Evolutionary conservation across 2,797 vertebrate genomes (phyloP), one percentile per base, ranked within the genome.

Genomic region (Aphelocoma californica): DNA sequence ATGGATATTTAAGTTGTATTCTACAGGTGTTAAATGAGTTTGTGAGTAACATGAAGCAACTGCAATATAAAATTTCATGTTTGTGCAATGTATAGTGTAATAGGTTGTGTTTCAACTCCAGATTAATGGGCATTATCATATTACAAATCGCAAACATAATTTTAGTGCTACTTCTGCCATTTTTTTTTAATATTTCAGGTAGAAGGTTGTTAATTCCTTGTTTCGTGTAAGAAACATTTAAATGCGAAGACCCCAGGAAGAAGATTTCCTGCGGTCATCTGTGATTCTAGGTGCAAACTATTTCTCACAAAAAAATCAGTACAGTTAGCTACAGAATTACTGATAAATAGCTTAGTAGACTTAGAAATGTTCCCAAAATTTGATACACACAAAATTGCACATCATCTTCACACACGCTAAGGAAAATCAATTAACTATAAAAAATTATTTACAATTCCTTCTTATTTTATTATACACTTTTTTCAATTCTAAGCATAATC

Each of bases 51-150:
- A 14, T 42, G 34, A 81, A 70, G 9, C 5, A 79, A 24, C 13
- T 47, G 12, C 18, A 67, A 47, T 51, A 40, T 24, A 73, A 84
- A 81, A 73, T 48, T 61, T 21, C 5, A 9, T 25, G 23, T 57
- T 85, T 70, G 10, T 74, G 9, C 17, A 61, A 3, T 1, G 1
- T 51, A 47, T 12, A 60, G 7, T 0, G 0, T 38, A 81, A 81
- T 26, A 70, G 14, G 3, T 20, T 77, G 24, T 48, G 6, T 74
- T 90, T 78, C 24, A 62, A 31, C 24, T 70, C 12, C 1, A 5
- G 14, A 56, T 60, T 42, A 77, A 64, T 51, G 5, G 8, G 1
- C 9, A 21, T 50, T 83, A 42, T 31, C 42, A 31, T 50, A 65
- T 51, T 14, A 34, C 2, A 58, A 92, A 71, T 36, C 64, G 7